Base-by-base conservation (phyloP, 92 coral and sea anemone genomes). In the Phymanthus crucifer region DNA sequence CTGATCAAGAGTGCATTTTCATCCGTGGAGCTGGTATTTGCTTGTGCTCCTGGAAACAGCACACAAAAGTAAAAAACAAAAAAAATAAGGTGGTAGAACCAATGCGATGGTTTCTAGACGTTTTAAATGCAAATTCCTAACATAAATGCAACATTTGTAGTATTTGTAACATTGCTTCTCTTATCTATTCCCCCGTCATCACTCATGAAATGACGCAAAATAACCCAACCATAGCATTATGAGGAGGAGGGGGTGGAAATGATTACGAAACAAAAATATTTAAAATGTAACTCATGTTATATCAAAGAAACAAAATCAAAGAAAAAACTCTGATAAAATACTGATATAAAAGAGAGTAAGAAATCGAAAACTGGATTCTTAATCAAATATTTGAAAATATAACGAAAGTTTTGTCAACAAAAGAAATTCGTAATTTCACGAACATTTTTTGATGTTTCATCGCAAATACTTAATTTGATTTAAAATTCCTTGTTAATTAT, bases 1-100 rank as follows among this genome's bases (percentile, higher is more conserved):
- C 16, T n/a, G 32, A 66, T 32, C 26, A 82, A 50, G 2, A 82
- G 46, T 33, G 40, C 17, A 18, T 73, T 43, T 58, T 82, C 74
- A 2, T 77, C 31, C 26, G 81, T n/a, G 23, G 72, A 32, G 57
- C 24, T 80, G 16, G 78, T 13, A 26, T 21, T 80, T 2, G 35
- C 72, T 61, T 50, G 17, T 9, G 27, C 81, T 18, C 81, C 81
- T 77, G 24, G 46, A 61, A 8, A 61, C 7, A 23, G 29, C 35
- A 21, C 13, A 21, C 27, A n/a, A 48, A 8, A 48, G 17, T 12
- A 18, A 48, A 16, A 6, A 10, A 37, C 40, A 37, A 37, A 7
- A 37, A 37, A 37, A 37, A 37, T 7, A 37, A 37, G 48, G n/a
- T n/a, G n/a, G n/a, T n/a, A n/a, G n/a, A n/a, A n/a, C n/a, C n/a